Percentiles rank a stretch among this genome's conserved stretches.
Evolutionary conservation across 2,888 invertebrate species (phyloP).

Genomic region (Junonia oenone): DNA sequence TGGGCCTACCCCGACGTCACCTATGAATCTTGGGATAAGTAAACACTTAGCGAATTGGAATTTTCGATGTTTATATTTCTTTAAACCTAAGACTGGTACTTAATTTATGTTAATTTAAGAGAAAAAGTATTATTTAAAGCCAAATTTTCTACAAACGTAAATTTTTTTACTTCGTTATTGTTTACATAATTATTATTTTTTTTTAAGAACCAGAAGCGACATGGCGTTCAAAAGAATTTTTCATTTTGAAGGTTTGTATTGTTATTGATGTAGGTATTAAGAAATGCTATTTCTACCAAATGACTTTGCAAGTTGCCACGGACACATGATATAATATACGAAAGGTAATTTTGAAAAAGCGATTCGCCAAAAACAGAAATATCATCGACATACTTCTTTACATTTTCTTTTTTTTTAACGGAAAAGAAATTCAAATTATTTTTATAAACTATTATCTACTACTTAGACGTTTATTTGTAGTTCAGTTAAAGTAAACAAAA

Average conservation of each 20-base stretch:
- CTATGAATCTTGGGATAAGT: conserved; percentile 59
- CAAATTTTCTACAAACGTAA: background rate
- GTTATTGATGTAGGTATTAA: too few species aligned
- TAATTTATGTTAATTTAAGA: background rate
- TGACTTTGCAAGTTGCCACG: background rate
- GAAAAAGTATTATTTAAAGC: conserved; percentile 4
- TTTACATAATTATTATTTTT: background rate
- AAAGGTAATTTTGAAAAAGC: background rate
- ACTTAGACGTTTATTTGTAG: background rate
- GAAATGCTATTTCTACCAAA: too few species aligned
- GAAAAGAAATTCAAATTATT: background rate
- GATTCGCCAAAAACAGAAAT: background rate
- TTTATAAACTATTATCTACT: conserved; percentile 1
- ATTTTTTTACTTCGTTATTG: background rate
- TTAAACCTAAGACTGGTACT: background rate
- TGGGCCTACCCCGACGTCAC: conserved; percentile 65
- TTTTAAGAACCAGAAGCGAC: background rate
- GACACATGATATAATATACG: background rate
- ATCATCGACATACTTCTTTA: background rate
- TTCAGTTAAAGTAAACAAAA: too few species aligned
- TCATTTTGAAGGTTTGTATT: background rate
- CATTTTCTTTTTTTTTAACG: background rate
- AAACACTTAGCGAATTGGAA: conserved; percentile 28
- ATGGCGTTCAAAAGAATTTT: background rate
- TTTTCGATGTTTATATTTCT: background rate